These are phyloP conservation scores for Amblyornis subalaris DNA, from an alignment of 2,113 vertebrate genomes.

Conservation along the genomic window DNA sequence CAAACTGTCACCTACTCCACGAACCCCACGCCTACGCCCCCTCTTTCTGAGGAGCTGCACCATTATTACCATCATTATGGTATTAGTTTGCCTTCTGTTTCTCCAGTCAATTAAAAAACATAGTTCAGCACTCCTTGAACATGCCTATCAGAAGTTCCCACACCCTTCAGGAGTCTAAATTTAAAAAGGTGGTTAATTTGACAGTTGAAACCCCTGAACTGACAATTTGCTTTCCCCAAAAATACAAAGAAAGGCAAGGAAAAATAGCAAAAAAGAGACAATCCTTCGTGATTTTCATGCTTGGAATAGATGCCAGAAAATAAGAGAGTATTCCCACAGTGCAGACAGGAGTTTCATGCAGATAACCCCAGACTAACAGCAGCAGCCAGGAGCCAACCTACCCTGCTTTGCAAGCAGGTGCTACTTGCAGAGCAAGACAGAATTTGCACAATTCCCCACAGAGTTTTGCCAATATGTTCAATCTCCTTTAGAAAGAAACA, in stretches of 20 bases:
- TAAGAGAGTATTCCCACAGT: neutral
- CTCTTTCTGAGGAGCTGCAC: neutral
- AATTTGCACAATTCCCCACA: neutral
- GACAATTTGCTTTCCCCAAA: neutral
- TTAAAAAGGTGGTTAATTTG: neutral
- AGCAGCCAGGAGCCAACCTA: neutral
- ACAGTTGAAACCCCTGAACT: neutral
- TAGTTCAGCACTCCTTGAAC: neutral
- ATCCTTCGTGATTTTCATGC: neutral
- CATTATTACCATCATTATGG: neutral
- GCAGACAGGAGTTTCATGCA: neutral
- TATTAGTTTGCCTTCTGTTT: neutral
- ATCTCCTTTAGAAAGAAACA: neutral
- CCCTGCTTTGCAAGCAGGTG: neutral
- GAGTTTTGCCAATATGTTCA: neutral
- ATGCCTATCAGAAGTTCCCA: neutral
- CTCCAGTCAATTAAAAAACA: neutral
- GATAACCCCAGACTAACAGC: neutral
- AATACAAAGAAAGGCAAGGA: neutral
- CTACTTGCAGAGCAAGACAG: neutral
- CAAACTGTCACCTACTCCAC: neutral
- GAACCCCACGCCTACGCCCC: neutral
- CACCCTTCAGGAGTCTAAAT: neutral
- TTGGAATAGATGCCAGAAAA: neutral
- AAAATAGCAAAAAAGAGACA: neutral